Evolutionary conservation across 2,113 vertebrate genomes (phyloP).

Genomic region (Cyanoliseus patagonus): DNA sequence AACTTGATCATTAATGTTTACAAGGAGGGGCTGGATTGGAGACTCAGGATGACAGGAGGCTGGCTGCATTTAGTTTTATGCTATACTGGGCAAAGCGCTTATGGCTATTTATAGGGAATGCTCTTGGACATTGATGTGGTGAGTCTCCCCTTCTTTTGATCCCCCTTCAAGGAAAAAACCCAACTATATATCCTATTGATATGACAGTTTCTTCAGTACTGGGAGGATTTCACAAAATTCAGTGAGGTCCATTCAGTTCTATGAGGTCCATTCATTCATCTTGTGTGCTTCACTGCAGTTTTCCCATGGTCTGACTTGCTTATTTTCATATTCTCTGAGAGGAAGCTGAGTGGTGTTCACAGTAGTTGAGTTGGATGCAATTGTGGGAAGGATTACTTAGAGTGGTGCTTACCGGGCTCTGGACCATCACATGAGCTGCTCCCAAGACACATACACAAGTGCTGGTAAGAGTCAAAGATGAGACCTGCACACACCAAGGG

Average conservation of each 20-base stretch:
- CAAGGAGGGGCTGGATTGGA: neutral
- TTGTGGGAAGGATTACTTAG: neutral
- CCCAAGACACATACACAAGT: neutral
- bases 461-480: neutral
- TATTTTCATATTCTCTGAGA: neutral
- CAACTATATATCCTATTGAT: neutral
- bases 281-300: neutral
- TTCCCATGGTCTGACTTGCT: neutral
- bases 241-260: neutral
- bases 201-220: neutral
- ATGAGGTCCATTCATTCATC: neutral
- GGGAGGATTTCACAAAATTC: neutral
- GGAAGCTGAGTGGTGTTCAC: neutral
- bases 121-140: neutral
- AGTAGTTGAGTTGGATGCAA: neutral
- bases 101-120: neutral
- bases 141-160: neutral
- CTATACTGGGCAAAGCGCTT: neutral
- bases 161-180: neutral
- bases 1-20: neutral
- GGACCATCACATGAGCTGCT: fast-evolving
- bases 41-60: neutral
- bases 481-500: neutral
- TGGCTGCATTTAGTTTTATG: neutral
- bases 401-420: neutral